Evolutionary conservation across 1,140 invertebrate genomes (phyloP).

Genomic region (Drosophila teissieri): DNA sequence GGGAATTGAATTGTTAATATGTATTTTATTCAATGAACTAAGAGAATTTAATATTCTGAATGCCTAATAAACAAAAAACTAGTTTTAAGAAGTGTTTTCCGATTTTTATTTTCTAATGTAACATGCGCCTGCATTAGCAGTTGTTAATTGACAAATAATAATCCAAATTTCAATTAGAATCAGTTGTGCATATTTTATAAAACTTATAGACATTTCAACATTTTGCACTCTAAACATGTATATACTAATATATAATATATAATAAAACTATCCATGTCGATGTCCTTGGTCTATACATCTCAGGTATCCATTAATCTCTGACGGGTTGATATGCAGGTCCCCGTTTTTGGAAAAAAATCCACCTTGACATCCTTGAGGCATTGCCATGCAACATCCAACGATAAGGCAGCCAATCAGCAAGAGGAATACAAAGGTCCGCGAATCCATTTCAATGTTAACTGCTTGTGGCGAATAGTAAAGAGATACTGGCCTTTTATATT

Average conservation of each 20-base stretch:
- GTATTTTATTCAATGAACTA: neutral
- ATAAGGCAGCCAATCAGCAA: constrained; percentile 20
- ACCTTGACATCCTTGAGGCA: constrained; percentile 36
- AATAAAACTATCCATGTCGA: constrained; percentile 23
- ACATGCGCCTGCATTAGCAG: constrained; percentile 8
- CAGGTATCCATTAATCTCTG: constrained; percentile 12
- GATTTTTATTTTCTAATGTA: neutral
- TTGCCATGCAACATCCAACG: constrained; percentile 7
- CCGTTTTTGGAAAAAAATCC: constrained; percentile 53
- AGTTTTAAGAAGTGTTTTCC: neutral
- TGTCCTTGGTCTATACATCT: constrained; percentile 42
- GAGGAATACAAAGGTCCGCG: constrained; percentile 15
- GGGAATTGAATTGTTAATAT: neutral
- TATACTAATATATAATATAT: too few relatives aligned
- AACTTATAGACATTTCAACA: constrained; percentile 5
- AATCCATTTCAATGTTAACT: constrained; percentile 31
- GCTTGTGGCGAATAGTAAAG: constrained; percentile 17
- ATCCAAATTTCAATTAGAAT: constrained; percentile 20
- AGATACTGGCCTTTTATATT: constrained; percentile 25
- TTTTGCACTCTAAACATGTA: neutral
- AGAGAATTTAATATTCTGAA: neutral
- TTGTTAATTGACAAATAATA: constrained; percentile 25
- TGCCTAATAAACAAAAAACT: constrained; percentile 6
- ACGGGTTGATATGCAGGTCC: constrained; percentile 40
- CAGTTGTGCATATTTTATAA: neutral